A percentile compares a stretch with the other conserved stretches of the same genome.
Conservation (phyloP, 2,797 vertebrate species). For the Sylvia borin region DNA sequence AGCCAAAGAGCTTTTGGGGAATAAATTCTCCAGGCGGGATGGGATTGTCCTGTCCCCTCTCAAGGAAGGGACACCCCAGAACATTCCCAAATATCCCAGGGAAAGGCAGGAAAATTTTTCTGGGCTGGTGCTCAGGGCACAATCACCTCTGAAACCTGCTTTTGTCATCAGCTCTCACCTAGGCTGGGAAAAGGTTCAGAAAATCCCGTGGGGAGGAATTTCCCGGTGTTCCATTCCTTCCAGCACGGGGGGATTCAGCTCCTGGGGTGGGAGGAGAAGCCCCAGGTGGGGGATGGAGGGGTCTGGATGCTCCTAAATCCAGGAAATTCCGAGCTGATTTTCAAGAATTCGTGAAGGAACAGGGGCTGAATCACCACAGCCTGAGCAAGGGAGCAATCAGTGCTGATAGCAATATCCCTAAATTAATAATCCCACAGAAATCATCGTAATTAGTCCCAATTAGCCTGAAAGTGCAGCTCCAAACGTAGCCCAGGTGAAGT, state of each 20-base stretch:
- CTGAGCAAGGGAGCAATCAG: neutral
- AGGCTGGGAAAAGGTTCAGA: neutral
- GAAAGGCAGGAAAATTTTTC: neutral
- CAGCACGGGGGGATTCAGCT: neutral
- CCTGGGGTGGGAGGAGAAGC: neutral
- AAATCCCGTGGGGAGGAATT: neutral
- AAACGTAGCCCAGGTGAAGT: neutral
- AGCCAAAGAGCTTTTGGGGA: neutral
- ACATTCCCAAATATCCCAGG: accelerated
- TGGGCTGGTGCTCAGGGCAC: neutral
- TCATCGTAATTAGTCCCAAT: neutral
- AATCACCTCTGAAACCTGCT: neutral
- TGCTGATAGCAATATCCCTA: neutral
- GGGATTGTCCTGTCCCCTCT: neutral
- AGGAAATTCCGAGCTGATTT: neutral
- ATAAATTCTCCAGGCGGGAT: too few species aligned
- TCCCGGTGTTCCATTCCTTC: neutral
- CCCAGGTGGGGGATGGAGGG: neutral
- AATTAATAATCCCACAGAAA: neutral
- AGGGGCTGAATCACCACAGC: neutral
- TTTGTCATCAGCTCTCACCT: neutral
- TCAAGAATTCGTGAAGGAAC: neutral
- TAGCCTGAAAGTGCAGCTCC: neutral
- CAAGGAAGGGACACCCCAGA: neutral
- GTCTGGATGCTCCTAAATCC: neutral